These are phyloP conservation scores for Rostratula benghalensis DNA, from an alignment of 2,113 vertebrate species.

Conservation along the genomic window DNA sequence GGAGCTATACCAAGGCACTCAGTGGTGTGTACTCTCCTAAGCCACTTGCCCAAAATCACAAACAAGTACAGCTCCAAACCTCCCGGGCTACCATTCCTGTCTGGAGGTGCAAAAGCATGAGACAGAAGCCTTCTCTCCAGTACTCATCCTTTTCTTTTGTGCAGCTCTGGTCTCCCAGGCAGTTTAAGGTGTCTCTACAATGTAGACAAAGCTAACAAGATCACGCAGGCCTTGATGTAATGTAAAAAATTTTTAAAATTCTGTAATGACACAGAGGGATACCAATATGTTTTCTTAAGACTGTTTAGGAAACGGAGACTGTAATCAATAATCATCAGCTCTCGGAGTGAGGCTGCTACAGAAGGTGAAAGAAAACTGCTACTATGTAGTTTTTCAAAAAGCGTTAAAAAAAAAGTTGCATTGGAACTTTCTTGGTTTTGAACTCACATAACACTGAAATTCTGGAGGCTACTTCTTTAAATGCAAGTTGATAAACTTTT, in stretches of 20 bases:
- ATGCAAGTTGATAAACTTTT: neutral
- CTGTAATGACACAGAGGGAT: neutral
- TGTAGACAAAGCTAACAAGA: neutral
- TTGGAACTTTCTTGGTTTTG: neutral
- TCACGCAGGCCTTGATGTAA: neutral
- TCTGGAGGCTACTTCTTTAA: neutral
- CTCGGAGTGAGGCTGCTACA: neutral
- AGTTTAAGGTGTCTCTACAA: neutral
- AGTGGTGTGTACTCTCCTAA: neutral
- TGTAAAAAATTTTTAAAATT: neutral
- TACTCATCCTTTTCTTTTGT: neutral
- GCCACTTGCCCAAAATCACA: neutral
- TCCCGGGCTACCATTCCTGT: neutral
- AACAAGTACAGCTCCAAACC: neutral
- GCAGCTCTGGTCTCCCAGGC: neutral
- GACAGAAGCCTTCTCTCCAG: neutral
- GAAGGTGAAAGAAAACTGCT: neutral
- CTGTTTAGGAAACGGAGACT: neutral
- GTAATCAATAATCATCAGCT: slow-evolving; percentile 2
- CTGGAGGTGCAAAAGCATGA: neutral
- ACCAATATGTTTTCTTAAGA: neutral
- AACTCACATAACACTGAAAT: neutral
- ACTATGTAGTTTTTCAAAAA: neutral
- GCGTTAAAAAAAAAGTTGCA: neutral
- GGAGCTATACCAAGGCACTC: neutral